Evolutionary conservation across 2,888 invertebrate species (phyloP).

Genomic region (Nebria salina): DNA sequence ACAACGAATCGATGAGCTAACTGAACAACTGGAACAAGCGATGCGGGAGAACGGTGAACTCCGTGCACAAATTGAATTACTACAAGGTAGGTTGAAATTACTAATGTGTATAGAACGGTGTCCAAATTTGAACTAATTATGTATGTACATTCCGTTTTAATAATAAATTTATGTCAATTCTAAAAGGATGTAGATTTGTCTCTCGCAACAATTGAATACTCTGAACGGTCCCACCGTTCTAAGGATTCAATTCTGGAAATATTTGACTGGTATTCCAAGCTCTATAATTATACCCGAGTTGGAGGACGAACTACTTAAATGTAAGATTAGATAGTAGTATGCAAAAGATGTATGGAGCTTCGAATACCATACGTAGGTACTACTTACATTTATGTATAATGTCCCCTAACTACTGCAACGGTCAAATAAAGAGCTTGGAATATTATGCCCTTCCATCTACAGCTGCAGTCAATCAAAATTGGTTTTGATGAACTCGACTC

Average conservation of each 20-base stretch:
- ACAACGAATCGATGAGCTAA: slow-evolving; percentile 57
- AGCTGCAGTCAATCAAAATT: not conserved
- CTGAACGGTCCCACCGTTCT: not conserved
- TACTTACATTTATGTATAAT: not conserved
- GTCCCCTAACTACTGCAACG: not conserved
- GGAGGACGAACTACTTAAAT: not conserved
- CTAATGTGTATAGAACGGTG: slow-evolving; percentile 10
- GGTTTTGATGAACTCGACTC: not conserved
- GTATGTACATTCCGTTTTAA: not conserved
- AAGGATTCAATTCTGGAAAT: not conserved
- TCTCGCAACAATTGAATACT: not conserved
- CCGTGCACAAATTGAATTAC: slow-evolving; percentile 49
- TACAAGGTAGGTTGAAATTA: slow-evolving; percentile 31
- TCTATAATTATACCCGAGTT: not conserved
- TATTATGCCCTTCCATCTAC: not conserved
- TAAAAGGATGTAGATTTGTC: not conserved
- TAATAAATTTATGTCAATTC: not conserved
- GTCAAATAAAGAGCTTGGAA: not conserved
- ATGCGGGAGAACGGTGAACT: slow-evolving; percentile 52
- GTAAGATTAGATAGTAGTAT: not conserved
- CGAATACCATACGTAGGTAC: not conserved
- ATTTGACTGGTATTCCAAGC: not conserved
- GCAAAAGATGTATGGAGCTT: not conserved
- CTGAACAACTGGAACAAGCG: slow-evolving; percentile 53
- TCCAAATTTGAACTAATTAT: slow-evolving; percentile 4